phyloP scores from a whole-genome alignment of 2,888 invertebrate species.

The Gasteruption jaculator region DNA sequence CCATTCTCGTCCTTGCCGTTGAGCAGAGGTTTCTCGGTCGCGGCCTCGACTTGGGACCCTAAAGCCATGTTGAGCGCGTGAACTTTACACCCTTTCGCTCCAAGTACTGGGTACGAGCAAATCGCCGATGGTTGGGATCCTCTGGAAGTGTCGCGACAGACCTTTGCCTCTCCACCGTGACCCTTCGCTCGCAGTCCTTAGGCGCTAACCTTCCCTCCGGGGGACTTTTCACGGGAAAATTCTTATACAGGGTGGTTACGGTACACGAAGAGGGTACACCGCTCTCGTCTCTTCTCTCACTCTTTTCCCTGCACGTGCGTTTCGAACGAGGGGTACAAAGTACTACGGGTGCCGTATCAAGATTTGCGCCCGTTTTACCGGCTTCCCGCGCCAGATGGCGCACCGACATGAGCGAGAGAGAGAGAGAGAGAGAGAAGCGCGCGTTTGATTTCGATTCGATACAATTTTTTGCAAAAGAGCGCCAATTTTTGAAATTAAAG shows the following conservation, averaged over 20 bases:
- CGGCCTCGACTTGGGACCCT: slow-evolving; percentile 48
- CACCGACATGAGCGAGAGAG: too few relatives aligned
- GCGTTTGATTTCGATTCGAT: too few relatives aligned
- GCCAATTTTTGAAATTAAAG: too few relatives aligned
- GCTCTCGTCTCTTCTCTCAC: slow-evolving; percentile 20
- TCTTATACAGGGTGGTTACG: slow-evolving; percentile 28
- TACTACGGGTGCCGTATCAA: slow-evolving; percentile 20
- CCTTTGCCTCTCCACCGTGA: too few relatives aligned
- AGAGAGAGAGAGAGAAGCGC: too few relatives aligned
- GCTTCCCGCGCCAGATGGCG: too few relatives aligned
- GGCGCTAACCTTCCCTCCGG: slow-evolving; percentile 22
- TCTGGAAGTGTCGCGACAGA: too few relatives aligned
- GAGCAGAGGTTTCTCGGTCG: slow-evolving; percentile 42
- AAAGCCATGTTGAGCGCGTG: slow-evolving; percentile 42
- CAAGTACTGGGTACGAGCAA: too few relatives aligned
- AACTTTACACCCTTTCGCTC: too few relatives aligned
- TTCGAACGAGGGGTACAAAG: slow-evolving; percentile 37
- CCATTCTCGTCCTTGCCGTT: slow-evolving; percentile 36
- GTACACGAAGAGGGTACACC: slow-evolving; percentile 20
- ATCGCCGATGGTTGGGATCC: too few relatives aligned
- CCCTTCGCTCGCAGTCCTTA: slow-evolving; percentile 12
- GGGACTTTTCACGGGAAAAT: slow-evolving; percentile 17
- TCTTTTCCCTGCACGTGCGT: slow-evolving; percentile 36
- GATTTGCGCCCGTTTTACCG: slow-evolving; percentile 12
- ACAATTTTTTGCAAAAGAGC: too few relatives aligned